phyloP scores from a whole-genome alignment of 2,888 invertebrate species.

The Falcaria lacertinaria region DNA sequence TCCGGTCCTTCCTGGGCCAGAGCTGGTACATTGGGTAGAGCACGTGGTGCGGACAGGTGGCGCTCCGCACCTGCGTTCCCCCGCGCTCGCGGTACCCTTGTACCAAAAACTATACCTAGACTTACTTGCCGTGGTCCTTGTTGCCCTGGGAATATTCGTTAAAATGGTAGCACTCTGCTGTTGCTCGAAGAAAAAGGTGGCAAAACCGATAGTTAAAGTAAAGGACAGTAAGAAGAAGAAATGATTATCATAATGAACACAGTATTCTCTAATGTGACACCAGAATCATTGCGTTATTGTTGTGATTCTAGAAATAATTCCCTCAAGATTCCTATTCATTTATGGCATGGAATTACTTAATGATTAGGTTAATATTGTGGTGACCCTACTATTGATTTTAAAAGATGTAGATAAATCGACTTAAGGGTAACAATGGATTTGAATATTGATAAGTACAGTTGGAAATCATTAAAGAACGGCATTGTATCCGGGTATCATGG shows the following conservation, averaged over 20 bases:
- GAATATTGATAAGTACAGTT: too few relatives aligned
- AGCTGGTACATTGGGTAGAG: conserved; percentile 82
- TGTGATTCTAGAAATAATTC: too few relatives aligned
- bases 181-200: background rate
- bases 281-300: too few relatives aligned
- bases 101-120: conserved; percentile 40
- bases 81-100: conserved; percentile 19
- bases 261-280: too few relatives aligned
- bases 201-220: background rate
- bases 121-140: conserved; percentile 8
- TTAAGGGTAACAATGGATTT: too few relatives aligned
- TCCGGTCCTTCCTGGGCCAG: conserved; percentile 73
- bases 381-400: too few relatives aligned
- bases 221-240: background rate
- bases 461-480: too few relatives aligned
- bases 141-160: background rate
- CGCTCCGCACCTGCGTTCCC: conserved; percentile 56
- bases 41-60: conserved; percentile 78
- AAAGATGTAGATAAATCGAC: too few relatives aligned
- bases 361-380: too few relatives aligned
- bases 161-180: background rate
- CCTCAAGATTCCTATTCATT: too few relatives aligned
- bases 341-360: too few relatives aligned
- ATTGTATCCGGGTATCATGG: too few relatives aligned
- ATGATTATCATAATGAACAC: background rate